These are phyloP conservation scores for Lasioglossum pauxillum DNA, from an alignment of 2,888 invertebrate genomes.

Conservation along the genomic window DNA sequence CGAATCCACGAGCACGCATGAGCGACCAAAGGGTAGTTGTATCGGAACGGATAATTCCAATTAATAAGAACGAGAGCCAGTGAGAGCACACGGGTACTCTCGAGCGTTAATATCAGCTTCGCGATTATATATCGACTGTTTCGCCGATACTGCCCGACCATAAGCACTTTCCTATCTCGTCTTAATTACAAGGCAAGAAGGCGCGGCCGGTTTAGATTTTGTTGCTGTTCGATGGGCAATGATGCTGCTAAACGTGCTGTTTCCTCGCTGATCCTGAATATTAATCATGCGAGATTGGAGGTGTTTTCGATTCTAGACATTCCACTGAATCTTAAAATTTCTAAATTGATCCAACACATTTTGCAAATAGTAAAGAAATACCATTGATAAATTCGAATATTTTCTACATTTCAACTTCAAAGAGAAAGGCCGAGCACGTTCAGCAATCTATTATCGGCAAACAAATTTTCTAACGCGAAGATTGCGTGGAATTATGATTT, in stretches of 20 bases:
- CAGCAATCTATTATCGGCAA: background rate
- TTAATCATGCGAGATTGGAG: background rate
- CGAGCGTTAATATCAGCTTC: constrained; percentile 46
- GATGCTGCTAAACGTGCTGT: background rate
- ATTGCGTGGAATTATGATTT: background rate
- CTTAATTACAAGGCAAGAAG: constrained; percentile 43
- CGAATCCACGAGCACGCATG: constrained; percentile 28
- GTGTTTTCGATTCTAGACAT: background rate
- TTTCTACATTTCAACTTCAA: no score
- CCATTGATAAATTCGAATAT: no score
- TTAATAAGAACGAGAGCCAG: constrained; percentile 35
- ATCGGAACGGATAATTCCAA: constrained; percentile 44
- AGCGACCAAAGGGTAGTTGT: constrained; percentile 12
- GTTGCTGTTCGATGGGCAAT: background rate
- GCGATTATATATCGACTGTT: constrained; percentile 46
- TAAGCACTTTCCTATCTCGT: constrained; percentile 42
- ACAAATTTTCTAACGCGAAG: background rate
- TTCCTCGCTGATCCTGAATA: background rate
- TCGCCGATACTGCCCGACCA: constrained; percentile 26
- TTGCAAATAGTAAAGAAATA: no score
- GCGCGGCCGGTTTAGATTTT: constrained; percentile 27
- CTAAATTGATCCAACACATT: no score
- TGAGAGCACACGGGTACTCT: background rate
- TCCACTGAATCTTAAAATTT: background rate
- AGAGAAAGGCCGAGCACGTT: no score